Percentiles rank a stretch among this genome's conserved stretches.
Evolutionary conservation across 2,113 vertebrate genomes (phyloP).

Genomic region (Tupaia chinensis): DNA sequence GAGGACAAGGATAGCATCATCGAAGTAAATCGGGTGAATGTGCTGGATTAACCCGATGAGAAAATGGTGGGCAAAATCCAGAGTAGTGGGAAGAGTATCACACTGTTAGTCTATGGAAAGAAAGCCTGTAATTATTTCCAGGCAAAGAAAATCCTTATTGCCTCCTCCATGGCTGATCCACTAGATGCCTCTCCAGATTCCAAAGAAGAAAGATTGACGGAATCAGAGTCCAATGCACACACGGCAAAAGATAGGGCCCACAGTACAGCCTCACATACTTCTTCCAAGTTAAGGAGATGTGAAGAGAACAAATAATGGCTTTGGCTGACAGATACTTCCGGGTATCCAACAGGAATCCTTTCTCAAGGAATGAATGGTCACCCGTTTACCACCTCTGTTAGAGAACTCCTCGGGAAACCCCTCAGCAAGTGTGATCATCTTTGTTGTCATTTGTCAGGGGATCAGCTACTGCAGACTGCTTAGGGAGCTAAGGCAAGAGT

Average conservation of each 20-base stretch:
- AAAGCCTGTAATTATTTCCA: slow-evolving; percentile 90
- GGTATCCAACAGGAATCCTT: background rate
- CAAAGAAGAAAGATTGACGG: slow-evolving; percentile 27
- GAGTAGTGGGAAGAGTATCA: slow-evolving; percentile 86
- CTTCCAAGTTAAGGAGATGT: slow-evolving; percentile 85
- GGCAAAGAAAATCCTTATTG: slow-evolving; percentile 87
- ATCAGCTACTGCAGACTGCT: background rate
- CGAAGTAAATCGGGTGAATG: slow-evolving; percentile 93
- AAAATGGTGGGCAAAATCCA: slow-evolving; percentile 91
- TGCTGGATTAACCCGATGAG: slow-evolving; percentile 89
- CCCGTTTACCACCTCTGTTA: background rate
- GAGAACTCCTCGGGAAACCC: background rate
- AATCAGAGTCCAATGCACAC: slow-evolving; percentile 54
- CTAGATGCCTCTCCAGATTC: slow-evolving; percentile 32
- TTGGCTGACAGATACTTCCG: background rate
- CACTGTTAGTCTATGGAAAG: slow-evolving; percentile 90
- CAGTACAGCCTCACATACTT: slow-evolving; percentile 81
- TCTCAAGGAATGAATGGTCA: background rate
- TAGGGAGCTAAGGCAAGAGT: background rate
- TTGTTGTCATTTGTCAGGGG: background rate
- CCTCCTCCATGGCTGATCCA: slow-evolving; percentile 85
- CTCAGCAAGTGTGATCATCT: background rate
- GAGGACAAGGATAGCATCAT: slow-evolving; percentile 91
- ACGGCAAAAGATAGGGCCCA: slow-evolving; percentile 72
- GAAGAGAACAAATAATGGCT: background rate